Base-by-base conservation (phyloP, 2,113 vertebrate species). In the Vimba vimba region DNA sequence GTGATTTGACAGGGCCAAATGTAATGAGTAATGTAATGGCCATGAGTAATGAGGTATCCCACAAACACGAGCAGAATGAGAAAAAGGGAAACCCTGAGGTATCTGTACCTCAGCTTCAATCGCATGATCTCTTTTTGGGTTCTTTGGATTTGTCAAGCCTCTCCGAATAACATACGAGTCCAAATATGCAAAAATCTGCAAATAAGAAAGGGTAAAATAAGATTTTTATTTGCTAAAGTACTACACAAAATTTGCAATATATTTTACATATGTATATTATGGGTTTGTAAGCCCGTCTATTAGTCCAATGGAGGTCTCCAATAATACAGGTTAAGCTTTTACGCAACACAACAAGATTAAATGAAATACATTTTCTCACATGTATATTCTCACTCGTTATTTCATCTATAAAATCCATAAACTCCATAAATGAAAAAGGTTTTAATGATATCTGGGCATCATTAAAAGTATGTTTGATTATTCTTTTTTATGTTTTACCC, bases 21-120 rank as follows among this genome's bases (percentile, higher is more conserved):
- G 43, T 43, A 43, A 9, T 1, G 43, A 43, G 8, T 43, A 43
- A 10, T 9, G 43, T 21, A 19, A 6, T 97, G 96, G 39, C 94
- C 94, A 71, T 97, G 95, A 91, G 97, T 95, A 55, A 97, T 86
- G 88, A 98, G 94, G 73, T 95, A 85, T 57, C 96, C 96, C 82
- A 97, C 93, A 86, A 97, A 93, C 52, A 95, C 95, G 6, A 97
- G 95, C 0, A 97, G 91, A 47, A 94, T 95, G 6, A 97, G 45
- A 27, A 97, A 85, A 33, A 95, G 96, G 3, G 96, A 94, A 21
- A 95, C 93, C 17, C 95, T 97, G 93, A 96, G 97, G 88, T 96
- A 96, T 84, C 97, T 94, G 87, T 96, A 96, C 83, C 97, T 93
- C 83, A 96, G 94, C 85, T 95, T 96, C 96, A 96, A 97, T 96